Evolutionary conservation across 2,888 invertebrate species (phyloP).

Genomic region (Agrypnus murinus): DNA sequence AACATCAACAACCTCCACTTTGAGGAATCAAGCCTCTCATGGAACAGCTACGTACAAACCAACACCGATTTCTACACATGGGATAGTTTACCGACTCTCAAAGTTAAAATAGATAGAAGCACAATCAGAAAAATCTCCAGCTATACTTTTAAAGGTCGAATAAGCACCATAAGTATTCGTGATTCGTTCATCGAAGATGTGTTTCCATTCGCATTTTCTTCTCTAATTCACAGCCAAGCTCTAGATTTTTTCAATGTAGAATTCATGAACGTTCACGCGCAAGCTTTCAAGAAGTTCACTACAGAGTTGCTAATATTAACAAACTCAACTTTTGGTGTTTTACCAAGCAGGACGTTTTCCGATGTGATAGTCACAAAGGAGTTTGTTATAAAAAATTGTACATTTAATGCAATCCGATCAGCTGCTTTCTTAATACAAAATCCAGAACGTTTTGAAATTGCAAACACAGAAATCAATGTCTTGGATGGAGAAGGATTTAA

Average conservation of each 20-base stretch:
- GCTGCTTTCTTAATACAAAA: constrained; percentile 81
- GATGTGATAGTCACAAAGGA: constrained; percentile 82
- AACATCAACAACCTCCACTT: constrained; percentile 79
- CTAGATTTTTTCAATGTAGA: constrained; percentile 78
- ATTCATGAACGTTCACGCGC: constrained; percentile 77
- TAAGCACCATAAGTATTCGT: constrained; percentile 80
- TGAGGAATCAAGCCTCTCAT: constrained; percentile 76
- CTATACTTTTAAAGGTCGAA: constrained; percentile 81
- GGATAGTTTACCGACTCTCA: constrained; percentile 66
- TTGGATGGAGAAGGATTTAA: constrained; percentile 81
- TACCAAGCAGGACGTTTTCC: constrained; percentile 83
- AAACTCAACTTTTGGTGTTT: constrained; percentile 75
- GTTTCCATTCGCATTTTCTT: constrained; percentile 84
- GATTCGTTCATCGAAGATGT: constrained; percentile 77
- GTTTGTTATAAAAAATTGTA: constrained; percentile 80
- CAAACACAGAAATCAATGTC: constrained; percentile 75
- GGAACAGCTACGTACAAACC: constrained; percentile 69
- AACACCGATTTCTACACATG: constrained; percentile 60
- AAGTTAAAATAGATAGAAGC: constrained; percentile 70
- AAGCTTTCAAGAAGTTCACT: constrained; percentile 87
- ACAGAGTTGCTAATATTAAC: constrained; percentile 79
- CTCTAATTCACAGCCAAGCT: constrained; percentile 74
- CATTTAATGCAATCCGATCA: constrained; percentile 78
- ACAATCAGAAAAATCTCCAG: constrained; percentile 71
- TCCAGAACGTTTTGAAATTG: constrained; percentile 77